phyloP scores from a whole-genome alignment of 2,797 vertebrate species.

The Acridotheres tristis region DNA sequence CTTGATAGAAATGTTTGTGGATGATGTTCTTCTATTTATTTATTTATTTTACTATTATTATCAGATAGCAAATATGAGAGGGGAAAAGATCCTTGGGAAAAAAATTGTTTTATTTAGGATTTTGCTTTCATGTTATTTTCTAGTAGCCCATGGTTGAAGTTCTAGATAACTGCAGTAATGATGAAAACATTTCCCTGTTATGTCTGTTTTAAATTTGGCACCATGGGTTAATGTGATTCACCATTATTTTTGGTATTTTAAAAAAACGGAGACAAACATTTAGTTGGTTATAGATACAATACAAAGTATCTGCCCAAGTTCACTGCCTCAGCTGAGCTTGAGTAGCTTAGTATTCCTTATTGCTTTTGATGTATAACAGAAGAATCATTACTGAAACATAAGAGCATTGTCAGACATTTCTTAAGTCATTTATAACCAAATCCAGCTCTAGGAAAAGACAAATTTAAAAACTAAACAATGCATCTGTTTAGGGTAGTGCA shows the following conservation, averaged over 20 bases:
- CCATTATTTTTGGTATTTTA: not conserved
- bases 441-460: not conserved
- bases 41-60: not conserved
- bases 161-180: not conserved
- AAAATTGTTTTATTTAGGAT: not conserved
- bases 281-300: not conserved
- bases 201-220: not conserved
- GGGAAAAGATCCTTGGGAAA: not conserved
- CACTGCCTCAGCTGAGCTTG: not conserved
- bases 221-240: not conserved
- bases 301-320: not conserved
- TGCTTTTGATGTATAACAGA: not conserved
- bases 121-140: not conserved
- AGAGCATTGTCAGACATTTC: not conserved
- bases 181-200: not conserved
- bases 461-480: not conserved
- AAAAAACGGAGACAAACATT: not conserved
- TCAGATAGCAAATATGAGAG: not conserved
- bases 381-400: not conserved
- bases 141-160: not conserved
- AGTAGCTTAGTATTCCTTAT: not conserved
- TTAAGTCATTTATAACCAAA: not conserved
- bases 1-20: not conserved
- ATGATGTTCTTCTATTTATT: not conserved
- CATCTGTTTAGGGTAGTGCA: not conserved